These are phyloP conservation scores for Ovis aries DNA, from an alignment of 2,113 vertebrate species.

Conservation along the genomic window ARS-UI_Ramb_v3.0 NC_056059.1:104416001-104416500, in stretches of 20 bases:
- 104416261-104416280: too few relatives aligned
- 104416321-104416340: neutral
- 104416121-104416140: too few relatives aligned
- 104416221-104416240: neutral
- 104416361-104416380: neutral
- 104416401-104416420: neutral
- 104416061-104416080: neutral
- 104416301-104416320: neutral
- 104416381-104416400: neutral
- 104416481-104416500: neutral
- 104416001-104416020: neutral
- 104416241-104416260: neutral
- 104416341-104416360: neutral
- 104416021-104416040: neutral
- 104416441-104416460: neutral
- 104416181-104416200: neutral
- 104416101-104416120: neutral
- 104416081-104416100: neutral
- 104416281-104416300: neutral
- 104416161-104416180: accelerated
- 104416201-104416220: too few relatives aligned
- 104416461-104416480: neutral
- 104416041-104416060: neutral
- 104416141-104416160: neutral
- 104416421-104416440: neutral